These are phyloP conservation scores for Macaca mulatta DNA, from an alignment of 2,113 vertebrate genomes.

Conservation along the genomic window DNA sequence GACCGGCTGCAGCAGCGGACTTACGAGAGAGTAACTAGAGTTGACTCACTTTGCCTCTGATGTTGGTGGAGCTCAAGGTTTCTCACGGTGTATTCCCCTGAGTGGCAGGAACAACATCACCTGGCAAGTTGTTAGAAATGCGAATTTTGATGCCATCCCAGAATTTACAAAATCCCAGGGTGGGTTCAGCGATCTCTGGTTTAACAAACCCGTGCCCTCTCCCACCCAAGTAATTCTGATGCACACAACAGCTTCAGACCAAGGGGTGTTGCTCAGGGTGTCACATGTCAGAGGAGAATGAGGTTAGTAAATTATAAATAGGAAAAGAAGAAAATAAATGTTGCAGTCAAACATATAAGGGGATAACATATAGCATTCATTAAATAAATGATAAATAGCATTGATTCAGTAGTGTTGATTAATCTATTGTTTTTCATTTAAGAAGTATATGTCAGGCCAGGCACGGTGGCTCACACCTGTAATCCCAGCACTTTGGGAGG, in stretches of 20 bases:
- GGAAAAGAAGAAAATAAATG: background rate
- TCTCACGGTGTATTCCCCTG: background rate
- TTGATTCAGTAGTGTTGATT: background rate
- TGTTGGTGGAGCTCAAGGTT: background rate
- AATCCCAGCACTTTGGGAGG: too few relatives aligned
- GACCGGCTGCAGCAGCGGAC: rapidly evolving
- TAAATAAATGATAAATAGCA: background rate
- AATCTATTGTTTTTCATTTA: background rate
- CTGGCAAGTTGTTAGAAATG: background rate
- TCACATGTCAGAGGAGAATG: background rate
- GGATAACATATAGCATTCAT: background rate
- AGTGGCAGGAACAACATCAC: rapidly evolving
- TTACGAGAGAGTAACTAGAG: background rate
- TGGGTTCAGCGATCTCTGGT: rapidly evolving
- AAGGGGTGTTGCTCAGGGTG: rapidly evolving
- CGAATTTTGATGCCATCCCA: background rate
- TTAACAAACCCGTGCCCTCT: rapidly evolving
- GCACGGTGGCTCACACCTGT: too few relatives aligned
- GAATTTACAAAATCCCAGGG: background rate
- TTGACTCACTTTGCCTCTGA: rapidly evolving
- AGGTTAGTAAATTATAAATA: too few relatives aligned
- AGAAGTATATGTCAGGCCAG: background rate
- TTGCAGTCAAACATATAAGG: too few relatives aligned
- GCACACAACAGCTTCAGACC: rapidly evolving
- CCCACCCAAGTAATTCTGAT: background rate